phyloP scores from a whole-genome alignment of 2,888 invertebrate genomes.

The Drosophila cracens region DNA sequence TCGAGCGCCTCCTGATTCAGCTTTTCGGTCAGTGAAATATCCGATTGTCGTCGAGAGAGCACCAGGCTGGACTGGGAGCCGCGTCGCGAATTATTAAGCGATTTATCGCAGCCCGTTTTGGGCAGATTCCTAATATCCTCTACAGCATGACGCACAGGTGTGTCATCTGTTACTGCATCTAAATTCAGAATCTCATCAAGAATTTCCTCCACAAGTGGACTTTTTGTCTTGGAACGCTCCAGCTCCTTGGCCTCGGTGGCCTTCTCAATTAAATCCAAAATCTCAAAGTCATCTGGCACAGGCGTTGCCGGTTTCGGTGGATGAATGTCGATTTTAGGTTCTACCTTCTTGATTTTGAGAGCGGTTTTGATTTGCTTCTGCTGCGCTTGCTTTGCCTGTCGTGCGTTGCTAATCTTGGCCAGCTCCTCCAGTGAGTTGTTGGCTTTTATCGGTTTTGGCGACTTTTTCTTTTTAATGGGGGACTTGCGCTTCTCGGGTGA shows the following conservation, averaged over 20 bases:
- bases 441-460: constrained; percentile 49
- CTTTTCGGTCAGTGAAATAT: constrained; percentile 68
- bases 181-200: constrained; percentile 4
- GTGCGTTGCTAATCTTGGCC: constrained; percentile 64
- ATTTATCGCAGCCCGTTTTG: constrained; percentile 82
- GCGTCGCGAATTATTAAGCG: constrained; percentile 72
- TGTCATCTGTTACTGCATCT: constrained; percentile 6
- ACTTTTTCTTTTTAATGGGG: constrained; percentile 70
- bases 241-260: constrained; percentile 62
- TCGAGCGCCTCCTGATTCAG: constrained; percentile 64
- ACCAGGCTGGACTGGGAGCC: constrained; percentile 76
- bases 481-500: constrained; percentile 72
- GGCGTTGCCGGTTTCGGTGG: constrained; percentile 58
- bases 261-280: constrained; percentile 65
- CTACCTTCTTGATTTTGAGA: constrained; percentile 10
- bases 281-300: constrained; percentile 68
- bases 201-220: constrained; percentile 51
- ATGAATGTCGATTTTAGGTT: constrained; percentile 25
- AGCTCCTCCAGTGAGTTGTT: constrained; percentile 77
- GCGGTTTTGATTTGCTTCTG: constrained; percentile 17
- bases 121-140: constrained; percentile 82
- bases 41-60: constrained; percentile 67
- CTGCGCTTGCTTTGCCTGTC: constrained; percentile 50
- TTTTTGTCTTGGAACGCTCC: constrained; percentile 66
- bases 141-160: constrained; percentile 37